phyloP scores from a whole-genome alignment of 2,113 vertebrate species.

The Danio rerio region DNA sequence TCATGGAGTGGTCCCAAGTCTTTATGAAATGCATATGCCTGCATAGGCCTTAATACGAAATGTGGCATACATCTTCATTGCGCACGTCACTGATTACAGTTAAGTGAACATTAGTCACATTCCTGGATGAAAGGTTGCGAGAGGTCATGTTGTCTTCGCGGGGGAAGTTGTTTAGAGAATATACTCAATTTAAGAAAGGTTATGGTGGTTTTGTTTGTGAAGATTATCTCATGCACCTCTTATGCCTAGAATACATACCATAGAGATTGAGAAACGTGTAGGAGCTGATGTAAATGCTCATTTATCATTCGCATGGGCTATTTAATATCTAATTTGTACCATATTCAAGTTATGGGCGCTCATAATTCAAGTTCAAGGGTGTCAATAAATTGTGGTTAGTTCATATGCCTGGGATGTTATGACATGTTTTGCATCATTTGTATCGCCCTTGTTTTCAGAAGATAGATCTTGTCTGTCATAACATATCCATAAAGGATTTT shows the following conservation, averaged over 20 bases:
- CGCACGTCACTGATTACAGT: slow-evolving; percentile 44
- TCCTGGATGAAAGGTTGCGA: slow-evolving; percentile 14
- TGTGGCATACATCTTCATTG: slow-evolving; percentile 49
- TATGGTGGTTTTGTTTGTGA: slow-evolving; percentile 18
- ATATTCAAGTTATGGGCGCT: background rate
- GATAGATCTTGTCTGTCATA: slow-evolving; percentile 19
- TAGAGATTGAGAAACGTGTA: slow-evolving; percentile 3
- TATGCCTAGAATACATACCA: background rate
- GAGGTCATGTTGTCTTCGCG: slow-evolving; percentile 41
- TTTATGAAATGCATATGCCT: slow-evolving; percentile 58
- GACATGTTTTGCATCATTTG: slow-evolving; percentile 32
- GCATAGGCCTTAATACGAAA: slow-evolving; percentile 34
- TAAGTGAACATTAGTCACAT: slow-evolving; percentile 55
- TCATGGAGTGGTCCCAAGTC: slow-evolving; percentile 48
- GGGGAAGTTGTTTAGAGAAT: slow-evolving; percentile 43
- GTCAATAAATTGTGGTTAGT: slow-evolving; percentile 12
- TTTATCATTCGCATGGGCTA: background rate
- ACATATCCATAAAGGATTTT: background rate
- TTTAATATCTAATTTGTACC: slow-evolving; percentile 30
- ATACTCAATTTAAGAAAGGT: slow-evolving; percentile 12
- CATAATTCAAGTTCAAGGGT: background rate
- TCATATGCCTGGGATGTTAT: slow-evolving; percentile 5
- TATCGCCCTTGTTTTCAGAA: slow-evolving; percentile 4
- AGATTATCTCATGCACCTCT: slow-evolving; percentile 23
- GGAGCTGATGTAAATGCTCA: slow-evolving; percentile 21